Conservation (phyloP, 2,113 vertebrate species). For the Laticauda colubrina region DNA sequence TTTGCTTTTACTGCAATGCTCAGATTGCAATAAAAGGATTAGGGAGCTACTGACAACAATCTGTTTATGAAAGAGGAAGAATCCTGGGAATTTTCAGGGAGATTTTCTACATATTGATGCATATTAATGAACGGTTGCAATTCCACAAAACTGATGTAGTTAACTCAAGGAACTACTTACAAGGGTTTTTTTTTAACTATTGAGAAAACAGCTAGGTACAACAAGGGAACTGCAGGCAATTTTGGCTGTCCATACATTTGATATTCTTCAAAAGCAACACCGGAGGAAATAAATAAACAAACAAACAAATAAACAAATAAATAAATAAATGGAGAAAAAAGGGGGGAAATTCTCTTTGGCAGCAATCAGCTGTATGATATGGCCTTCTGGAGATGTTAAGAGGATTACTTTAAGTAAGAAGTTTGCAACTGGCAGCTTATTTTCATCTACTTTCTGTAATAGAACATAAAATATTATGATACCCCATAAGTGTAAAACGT, state of each 20-base stretch:
- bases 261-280: background rate
- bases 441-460: constrained; percentile 31
- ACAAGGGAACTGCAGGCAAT: background rate
- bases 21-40: constrained; percentile 40
- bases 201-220: constrained; percentile 30
- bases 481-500: constrained; percentile 53
- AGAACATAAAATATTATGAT: constrained; percentile 50
- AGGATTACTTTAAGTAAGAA: constrained; percentile 26
- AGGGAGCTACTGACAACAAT: constrained; percentile 57
- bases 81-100: constrained; percentile 64
- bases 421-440: background rate
- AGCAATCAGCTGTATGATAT: background rate
- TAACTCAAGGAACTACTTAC: constrained; percentile 58
- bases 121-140: constrained; percentile 67
- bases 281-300: background rate
- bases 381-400: background rate
- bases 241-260: background rate
- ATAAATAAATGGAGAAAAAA: background rate
- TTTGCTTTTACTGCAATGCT: constrained; percentile 59
- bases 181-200: constrained; percentile 24
- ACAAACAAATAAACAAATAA: too few species aligned
- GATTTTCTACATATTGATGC: constrained; percentile 60
- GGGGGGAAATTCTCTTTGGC: background rate
- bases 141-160: constrained; percentile 63
- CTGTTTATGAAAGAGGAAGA: constrained; percentile 60